Conservation (phyloP, 1,140 invertebrate genomes). For the Dryas iulia region DNA sequence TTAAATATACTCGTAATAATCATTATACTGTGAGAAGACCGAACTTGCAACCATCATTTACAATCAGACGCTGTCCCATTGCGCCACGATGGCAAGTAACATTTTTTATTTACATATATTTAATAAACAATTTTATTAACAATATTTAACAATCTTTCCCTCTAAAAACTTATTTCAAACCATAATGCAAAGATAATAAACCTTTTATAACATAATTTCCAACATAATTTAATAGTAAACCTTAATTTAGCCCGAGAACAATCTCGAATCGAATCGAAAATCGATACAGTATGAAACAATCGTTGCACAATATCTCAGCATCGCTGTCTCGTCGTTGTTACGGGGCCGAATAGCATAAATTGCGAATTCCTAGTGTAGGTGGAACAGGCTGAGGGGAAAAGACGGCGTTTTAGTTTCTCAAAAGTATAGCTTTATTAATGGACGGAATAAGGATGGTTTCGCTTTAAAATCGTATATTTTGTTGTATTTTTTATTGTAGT, state of each 20-base stretch:
- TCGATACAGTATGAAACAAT: slow-evolving; percentile 21
- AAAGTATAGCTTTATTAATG: slow-evolving; percentile 7
- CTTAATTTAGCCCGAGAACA: background rate
- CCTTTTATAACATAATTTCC: background rate
- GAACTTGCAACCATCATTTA: too few relatives aligned
- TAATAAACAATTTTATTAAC: too few relatives aligned
- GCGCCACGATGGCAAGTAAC: too few relatives aligned
- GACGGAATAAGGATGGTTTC: slow-evolving; percentile 5
- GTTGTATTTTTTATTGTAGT: slow-evolving; percentile 24
- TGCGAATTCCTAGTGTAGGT: slow-evolving; percentile 33
- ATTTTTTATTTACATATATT: too few relatives aligned
- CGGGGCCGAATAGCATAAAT: slow-evolving; percentile 27
- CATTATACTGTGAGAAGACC: too few relatives aligned
- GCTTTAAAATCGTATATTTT: background rate
- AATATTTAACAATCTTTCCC: background rate
- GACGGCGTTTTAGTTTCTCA: slow-evolving; percentile 14
- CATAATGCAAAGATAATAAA: background rate
- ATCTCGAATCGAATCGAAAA: slow-evolving; percentile 17
- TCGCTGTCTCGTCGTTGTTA: slow-evolving; percentile 19
- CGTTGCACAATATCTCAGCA: slow-evolving; percentile 25
- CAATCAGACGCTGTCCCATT: too few relatives aligned
- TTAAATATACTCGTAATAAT: too few relatives aligned
- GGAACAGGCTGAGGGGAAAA: slow-evolving; percentile 23
- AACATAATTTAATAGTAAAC: background rate
- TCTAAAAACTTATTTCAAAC: background rate